These are phyloP conservation scores for Empidonax alnorum DNA, from an alignment of 2,113 vertebrate species.

Conservation along the genomic window DNA sequence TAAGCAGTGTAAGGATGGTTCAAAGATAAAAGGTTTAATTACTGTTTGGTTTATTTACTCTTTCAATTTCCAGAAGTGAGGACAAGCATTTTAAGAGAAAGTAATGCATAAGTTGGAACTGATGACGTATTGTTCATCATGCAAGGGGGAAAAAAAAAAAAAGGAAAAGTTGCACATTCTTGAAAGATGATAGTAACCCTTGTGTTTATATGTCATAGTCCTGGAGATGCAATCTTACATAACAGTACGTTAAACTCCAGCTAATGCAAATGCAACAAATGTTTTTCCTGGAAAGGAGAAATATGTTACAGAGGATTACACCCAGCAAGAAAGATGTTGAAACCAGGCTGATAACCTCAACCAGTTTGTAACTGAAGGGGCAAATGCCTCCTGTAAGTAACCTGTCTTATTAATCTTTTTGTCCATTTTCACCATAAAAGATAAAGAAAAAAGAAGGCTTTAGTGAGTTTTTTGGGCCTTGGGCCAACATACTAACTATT, in stretches of 20 bases:
- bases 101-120: neutral
- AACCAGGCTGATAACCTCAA: neutral
- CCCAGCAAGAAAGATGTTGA: neutral
- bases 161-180: neutral
- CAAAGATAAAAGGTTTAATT: neutral
- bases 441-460: neutral
- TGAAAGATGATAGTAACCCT: neutral
- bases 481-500: neutral
- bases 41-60: neutral
- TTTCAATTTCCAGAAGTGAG: neutral
- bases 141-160: neutral
- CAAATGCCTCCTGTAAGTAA: neutral
- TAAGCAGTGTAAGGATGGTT: neutral
- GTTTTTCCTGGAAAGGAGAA: neutral
- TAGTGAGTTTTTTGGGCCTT: neutral
- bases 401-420: neutral
- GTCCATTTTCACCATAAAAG: neutral
- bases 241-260: neutral
- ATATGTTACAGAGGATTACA: neutral
- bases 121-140: neutral
- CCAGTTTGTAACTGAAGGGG: neutral
- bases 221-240: neutral
- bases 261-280: neutral
- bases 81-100: neutral
- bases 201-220: neutral